Base-by-base conservation (phyloP, 2,888 invertebrate genomes). In the Gastrophysa polygoni region DNA sequence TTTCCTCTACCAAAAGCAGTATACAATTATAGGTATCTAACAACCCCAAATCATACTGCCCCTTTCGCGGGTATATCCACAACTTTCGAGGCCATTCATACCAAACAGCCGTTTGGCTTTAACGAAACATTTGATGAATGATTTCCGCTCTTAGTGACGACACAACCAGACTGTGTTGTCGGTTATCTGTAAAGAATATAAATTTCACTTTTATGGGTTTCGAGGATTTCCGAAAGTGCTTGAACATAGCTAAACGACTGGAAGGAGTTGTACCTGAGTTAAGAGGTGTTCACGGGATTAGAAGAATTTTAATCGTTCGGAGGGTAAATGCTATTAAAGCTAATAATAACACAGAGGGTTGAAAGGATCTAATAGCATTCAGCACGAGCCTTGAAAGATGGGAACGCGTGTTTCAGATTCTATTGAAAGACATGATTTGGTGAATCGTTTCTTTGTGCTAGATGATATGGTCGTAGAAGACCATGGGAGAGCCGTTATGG, bases 151-250 rank as follows among this genome's bases (percentile, higher is more conserved):
- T 61, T 61, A 55, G 34, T 67, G 61, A 61, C 66, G 66, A 54
- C 64, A 38, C 64, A 61, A 24, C 57, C 50, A 58, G 60, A 55
- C 67, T 71, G 69, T 71, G 72, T 71, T 72, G 73, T 72, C 68
- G 66, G 71, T 71, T 71, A 71, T 71, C 68, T 66, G 60, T 58
- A 58, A 55, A 59, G 62, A 71, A 75, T 73, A 71, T 70, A 71
- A 38, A 38, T 38, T 68, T 17, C 57, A 72, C 59, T 67, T 74
- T 75, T 74, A 75, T 73, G 68, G 65, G 69, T 66, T 69, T 70
- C 72, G 67, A 71, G 73, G 75, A 74, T 73, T 74, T 75, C 75
- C 75, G 74, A 75, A 74, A 73, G 61, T 70, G 66, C 71, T 75
- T 69, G 58, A 51, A 56, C 60, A 63, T 61, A 66, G 63, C 66